Percentiles rank a stretch among this genome's conserved stretches.
Evolutionary conservation across 2,888 invertebrate genomes (phyloP).

Genomic region (Trileptium ribeirensis): DNA sequence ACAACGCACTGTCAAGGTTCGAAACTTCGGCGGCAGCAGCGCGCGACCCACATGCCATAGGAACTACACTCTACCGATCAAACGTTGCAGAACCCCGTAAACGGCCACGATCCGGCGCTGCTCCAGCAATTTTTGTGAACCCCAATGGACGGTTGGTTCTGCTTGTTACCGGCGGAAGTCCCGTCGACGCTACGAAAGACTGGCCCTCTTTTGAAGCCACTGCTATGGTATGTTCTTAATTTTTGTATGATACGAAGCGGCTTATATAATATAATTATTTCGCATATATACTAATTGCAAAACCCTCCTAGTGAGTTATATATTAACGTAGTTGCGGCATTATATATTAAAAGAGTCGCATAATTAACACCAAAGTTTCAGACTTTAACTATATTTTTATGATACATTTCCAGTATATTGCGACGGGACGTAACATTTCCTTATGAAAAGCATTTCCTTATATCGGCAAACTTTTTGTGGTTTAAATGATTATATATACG

Average conservation of each 20-base stretch:
- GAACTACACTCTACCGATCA: not conserved
- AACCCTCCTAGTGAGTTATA: not conserved
- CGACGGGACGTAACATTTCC: too few species aligned
- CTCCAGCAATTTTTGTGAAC: not conserved
- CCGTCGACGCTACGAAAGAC: not conserved
- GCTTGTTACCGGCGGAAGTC: not conserved
- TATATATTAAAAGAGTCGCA: too few species aligned
- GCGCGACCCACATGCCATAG: not conserved
- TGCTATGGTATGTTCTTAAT: not conserved
- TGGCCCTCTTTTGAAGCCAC: not conserved
- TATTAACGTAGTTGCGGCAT: too few species aligned
- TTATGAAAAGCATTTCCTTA: not conserved
- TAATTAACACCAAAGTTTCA: too few species aligned
- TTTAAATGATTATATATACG: too few species aligned
- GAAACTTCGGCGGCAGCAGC: not conserved
- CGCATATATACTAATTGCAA: too few species aligned
- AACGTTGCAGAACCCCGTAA: not conserved
- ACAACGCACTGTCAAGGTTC: not conserved
- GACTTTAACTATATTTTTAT: too few species aligned
- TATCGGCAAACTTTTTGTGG: not conserved
- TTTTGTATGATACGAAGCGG: too few species aligned
- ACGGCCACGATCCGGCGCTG: not conserved
- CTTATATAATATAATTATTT: too few species aligned
- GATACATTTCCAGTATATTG: too few species aligned
- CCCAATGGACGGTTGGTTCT: not conserved